These are phyloP conservation scores for Semotilus atromaculatus DNA, from an alignment of 2,797 vertebrate species.

Conservation along the genomic window DNA sequence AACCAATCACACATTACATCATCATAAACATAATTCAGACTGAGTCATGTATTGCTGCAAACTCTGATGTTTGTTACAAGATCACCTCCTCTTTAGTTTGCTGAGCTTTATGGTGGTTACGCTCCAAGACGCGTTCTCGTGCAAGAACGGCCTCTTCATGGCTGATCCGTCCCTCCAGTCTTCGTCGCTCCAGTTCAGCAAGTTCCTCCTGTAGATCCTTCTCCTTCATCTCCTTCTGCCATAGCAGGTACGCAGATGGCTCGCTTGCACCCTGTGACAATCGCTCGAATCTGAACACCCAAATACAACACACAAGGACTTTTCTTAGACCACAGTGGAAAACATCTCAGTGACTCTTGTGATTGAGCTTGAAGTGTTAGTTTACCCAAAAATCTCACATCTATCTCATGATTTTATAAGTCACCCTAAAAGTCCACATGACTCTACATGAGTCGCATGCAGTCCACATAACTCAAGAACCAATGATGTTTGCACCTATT, in stretches of 20 bases:
- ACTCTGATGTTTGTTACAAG: constrained; percentile 29
- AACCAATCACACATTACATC: constrained; percentile 50
- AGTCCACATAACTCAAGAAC: not conserved
- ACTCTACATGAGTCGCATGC: no score
- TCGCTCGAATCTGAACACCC: constrained; percentile 79
- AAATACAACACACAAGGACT: not conserved
- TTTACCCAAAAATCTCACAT: not conserved
- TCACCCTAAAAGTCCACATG: not conserved
- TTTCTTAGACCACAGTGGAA: not conserved
- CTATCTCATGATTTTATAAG: not conserved
- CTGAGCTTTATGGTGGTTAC: constrained; percentile 82
- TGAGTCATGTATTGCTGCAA: not conserved
- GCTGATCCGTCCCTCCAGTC: constrained; percentile 83
- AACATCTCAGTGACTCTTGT: not conserved
- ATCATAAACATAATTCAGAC: constrained; percentile 1
- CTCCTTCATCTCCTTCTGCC: constrained; percentile 85
- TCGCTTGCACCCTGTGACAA: constrained; percentile 81
- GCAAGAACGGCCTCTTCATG: constrained; percentile 83
- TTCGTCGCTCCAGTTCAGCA: constrained; percentile 74
- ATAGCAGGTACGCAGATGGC: constrained; percentile 83
- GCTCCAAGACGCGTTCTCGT: constrained; percentile 74
- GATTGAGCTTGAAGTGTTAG: not conserved
- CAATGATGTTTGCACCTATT: not conserved
- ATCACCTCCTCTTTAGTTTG: constrained; percentile 87
- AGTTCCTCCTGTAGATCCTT: constrained; percentile 81